Conservation (phyloP, 2,888 invertebrate species). For the Ecliptopera silaceata region DNA sequence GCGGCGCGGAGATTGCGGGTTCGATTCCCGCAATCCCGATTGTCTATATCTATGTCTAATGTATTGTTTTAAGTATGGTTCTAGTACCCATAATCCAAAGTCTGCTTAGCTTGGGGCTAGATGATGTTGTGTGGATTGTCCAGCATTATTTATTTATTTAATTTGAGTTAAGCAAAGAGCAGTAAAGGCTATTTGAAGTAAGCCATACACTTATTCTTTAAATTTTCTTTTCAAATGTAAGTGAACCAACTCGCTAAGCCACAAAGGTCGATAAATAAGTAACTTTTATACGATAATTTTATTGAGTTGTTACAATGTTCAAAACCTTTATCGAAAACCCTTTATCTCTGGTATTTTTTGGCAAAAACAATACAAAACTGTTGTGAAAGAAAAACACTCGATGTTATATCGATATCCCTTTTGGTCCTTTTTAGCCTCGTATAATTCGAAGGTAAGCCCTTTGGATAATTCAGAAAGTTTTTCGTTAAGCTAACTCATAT, state of each 20-base stretch:
- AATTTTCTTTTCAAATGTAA: neutral
- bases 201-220: too few species aligned
- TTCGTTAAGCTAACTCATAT: constrained; percentile 36
- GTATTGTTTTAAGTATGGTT: too few species aligned
- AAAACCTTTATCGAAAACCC: neutral
- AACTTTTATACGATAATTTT: neutral
- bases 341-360: neutral
- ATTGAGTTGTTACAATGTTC: neutral
- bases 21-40: too few species aligned
- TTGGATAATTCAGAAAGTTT: constrained; percentile 38
- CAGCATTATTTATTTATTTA: too few species aligned
- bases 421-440: constrained; percentile 32
- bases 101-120: too few species aligned
- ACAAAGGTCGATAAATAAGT: neutral
- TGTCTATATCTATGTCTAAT: too few species aligned
- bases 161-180: too few species aligned
- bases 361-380: constrained; percentile 24
- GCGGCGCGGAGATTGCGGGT: too few species aligned
- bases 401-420: constrained; percentile 22
- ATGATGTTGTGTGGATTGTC: too few species aligned
- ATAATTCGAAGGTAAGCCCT: constrained; percentile 37
- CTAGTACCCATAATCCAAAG: too few species aligned
- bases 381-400: constrained; percentile 23
- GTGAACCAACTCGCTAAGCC: neutral
- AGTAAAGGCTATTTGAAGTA: too few species aligned